Conservation (phyloP, 2,113 vertebrate genomes). For the Chaetodon trifascialis region DNA sequence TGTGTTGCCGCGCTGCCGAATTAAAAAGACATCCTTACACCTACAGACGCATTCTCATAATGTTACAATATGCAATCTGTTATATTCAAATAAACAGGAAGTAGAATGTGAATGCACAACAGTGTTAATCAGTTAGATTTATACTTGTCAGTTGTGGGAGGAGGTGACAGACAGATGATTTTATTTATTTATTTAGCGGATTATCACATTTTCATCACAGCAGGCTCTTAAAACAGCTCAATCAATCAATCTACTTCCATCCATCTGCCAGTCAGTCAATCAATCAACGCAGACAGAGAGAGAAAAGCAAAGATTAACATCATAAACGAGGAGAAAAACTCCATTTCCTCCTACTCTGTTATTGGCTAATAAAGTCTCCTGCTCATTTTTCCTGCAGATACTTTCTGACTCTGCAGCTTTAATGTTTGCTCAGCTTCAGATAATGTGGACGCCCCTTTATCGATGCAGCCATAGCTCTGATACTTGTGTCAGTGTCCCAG, state of each 20-base stretch:
- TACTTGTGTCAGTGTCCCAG: neutral
- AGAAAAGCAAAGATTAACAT: neutral
- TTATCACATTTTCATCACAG: constrained; percentile 73
- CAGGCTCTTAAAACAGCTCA: constrained; percentile 65
- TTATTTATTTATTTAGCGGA: constrained; percentile 72
- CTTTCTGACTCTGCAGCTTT: neutral
- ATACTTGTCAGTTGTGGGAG: constrained; percentile 74
- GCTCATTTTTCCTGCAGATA: neutral
- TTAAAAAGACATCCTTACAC: constrained; percentile 84
- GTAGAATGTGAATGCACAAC: constrained; percentile 71
- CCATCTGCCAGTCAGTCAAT: constrained; percentile 34
- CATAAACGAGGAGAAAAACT: neutral
- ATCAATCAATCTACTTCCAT: constrained; percentile 42
- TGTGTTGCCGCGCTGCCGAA: constrained; percentile 70
- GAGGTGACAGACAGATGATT: constrained; percentile 71
- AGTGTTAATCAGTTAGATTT: constrained; percentile 84
- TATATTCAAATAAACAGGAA: constrained; percentile 79
- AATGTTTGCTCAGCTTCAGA: neutral
- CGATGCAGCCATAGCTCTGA: too few relatives aligned
- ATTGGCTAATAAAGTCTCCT: neutral
- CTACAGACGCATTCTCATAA: constrained; percentile 78
- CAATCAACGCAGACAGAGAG: neutral
- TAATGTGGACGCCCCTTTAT: neutral
- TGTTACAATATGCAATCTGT: constrained; percentile 82
- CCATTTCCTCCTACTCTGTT: neutral